Evolutionary conservation across 2,113 vertebrate species (phyloP).

Genomic region (Oryzias woworae): DNA sequence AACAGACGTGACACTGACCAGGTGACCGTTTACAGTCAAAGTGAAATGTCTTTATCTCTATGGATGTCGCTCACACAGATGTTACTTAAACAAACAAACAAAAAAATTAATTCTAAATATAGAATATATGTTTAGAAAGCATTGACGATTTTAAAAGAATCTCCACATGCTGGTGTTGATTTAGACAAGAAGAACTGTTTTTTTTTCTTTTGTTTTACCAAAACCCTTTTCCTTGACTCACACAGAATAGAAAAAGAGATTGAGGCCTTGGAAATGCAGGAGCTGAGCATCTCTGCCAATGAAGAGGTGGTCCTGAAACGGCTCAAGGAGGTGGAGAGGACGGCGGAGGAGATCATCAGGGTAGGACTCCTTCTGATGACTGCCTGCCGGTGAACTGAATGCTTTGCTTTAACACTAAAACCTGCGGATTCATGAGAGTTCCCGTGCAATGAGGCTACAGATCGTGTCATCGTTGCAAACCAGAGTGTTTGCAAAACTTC

Average conservation of each 20-base stretch:
- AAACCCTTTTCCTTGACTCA: background rate
- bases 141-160: too few relatives aligned
- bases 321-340: slow-evolving; percentile 89
- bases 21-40: too few relatives aligned
- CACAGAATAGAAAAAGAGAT: slow-evolving; percentile 90
- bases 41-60: too few relatives aligned
- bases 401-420: background rate
- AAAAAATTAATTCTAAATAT: too few relatives aligned
- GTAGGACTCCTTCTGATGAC: slow-evolving; percentile 60
- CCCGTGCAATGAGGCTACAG: too few relatives aligned
- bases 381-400: background rate
- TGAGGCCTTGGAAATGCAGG: slow-evolving; percentile 83
- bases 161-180: too few relatives aligned
- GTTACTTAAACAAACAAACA: too few relatives aligned
- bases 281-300: slow-evolving; percentile 85
- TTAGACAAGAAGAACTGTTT: background rate
- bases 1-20: too few relatives aligned
- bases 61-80: too few relatives aligned
- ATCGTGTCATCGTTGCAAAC: too few relatives aligned
- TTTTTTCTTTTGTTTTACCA: background rate
- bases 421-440: background rate
- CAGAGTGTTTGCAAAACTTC: too few relatives aligned
- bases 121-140: too few relatives aligned
- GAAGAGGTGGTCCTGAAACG: slow-evolving; percentile 87
- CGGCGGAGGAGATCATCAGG: slow-evolving; percentile 93